Conservation (phyloP, 2,113 vertebrate species). For the Perccottus glenii region DNA sequence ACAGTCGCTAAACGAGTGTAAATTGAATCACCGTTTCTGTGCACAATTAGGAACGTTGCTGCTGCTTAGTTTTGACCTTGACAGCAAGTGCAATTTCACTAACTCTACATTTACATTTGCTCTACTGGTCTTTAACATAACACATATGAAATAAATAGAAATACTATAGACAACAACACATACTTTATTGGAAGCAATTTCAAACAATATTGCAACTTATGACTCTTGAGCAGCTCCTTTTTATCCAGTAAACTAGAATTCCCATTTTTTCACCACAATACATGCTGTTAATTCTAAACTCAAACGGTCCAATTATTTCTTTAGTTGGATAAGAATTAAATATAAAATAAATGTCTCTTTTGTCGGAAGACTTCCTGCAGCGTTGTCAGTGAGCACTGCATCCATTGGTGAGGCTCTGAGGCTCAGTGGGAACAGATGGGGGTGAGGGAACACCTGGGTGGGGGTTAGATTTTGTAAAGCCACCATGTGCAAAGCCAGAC, state of each 20-base stretch:
- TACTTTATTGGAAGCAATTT: too few relatives aligned
- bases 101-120: too few relatives aligned
- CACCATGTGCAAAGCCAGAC: slow-evolving; percentile 37
- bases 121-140: too few relatives aligned
- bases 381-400: not conserved
- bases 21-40: slow-evolving; percentile 38
- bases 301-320: too few relatives aligned
- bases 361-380: not conserved
- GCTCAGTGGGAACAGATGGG: slow-evolving; percentile 60
- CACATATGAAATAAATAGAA: too few relatives aligned
- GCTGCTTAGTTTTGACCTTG: slow-evolving; percentile 53
- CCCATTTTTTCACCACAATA: too few relatives aligned
- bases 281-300: too few relatives aligned
- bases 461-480: slow-evolving; percentile 43
- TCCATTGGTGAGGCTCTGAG: slow-evolving; percentile 1
- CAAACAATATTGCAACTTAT: too few relatives aligned
- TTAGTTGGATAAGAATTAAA: too few relatives aligned
- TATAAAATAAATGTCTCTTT: not conserved
- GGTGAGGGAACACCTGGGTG: slow-evolving; percentile 58
- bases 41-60: slow-evolving; percentile 44
- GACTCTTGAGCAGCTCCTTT: too few relatives aligned
- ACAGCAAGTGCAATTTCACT: not conserved
- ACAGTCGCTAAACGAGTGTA: slow-evolving; percentile 44
- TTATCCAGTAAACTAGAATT: too few relatives aligned
- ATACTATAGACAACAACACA: too few relatives aligned